These are phyloP conservation scores for Archegozetes longisetosus DNA, from an alignment of 1,140 invertebrate species.

Conservation along the genomic window DNA sequence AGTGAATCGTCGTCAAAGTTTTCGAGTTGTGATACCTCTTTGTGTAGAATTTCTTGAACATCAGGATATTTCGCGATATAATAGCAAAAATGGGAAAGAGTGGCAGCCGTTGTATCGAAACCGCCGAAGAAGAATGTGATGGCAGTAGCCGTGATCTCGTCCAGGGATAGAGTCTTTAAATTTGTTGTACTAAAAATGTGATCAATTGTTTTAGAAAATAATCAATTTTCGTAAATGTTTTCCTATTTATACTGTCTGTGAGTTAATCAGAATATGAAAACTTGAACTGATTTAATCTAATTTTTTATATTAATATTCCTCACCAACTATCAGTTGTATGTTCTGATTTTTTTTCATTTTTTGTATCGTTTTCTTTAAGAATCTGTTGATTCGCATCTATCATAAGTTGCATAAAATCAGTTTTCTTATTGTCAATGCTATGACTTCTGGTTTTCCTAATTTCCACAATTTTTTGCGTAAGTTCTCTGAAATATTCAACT, in stretches of 20 bases:
- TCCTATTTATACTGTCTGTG: too few species aligned
- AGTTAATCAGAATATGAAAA: too few species aligned
- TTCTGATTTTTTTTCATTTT: too few species aligned
- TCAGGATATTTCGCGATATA: conserved; percentile 39
- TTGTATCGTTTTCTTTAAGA: too few species aligned
- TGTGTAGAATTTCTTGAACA: conserved; percentile 38
- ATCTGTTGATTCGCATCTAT: too few species aligned
- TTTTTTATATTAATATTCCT: too few species aligned
- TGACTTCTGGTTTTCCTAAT: neutral
- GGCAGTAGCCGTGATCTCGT: conserved; percentile 43
- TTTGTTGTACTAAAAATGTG: too few species aligned
- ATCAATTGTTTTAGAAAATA: too few species aligned
- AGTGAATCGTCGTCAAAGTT: conserved; percentile 34
- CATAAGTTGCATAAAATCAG: neutral
- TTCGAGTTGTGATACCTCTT: conserved; percentile 32
- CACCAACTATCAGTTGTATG: too few species aligned
- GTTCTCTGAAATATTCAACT: conserved; percentile 10
- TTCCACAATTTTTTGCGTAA: conserved; percentile 13
- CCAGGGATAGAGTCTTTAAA: neutral
- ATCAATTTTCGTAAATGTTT: too few species aligned
- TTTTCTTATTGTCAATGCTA: neutral
- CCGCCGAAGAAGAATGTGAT: conserved; percentile 47
- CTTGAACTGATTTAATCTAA: too few species aligned
- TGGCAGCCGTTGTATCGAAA: conserved; percentile 42
- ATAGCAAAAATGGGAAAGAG: conserved; percentile 37